Base-by-base conservation (phyloP, 2,113 vertebrate species). In the Myiopsitta monachus region DNA sequence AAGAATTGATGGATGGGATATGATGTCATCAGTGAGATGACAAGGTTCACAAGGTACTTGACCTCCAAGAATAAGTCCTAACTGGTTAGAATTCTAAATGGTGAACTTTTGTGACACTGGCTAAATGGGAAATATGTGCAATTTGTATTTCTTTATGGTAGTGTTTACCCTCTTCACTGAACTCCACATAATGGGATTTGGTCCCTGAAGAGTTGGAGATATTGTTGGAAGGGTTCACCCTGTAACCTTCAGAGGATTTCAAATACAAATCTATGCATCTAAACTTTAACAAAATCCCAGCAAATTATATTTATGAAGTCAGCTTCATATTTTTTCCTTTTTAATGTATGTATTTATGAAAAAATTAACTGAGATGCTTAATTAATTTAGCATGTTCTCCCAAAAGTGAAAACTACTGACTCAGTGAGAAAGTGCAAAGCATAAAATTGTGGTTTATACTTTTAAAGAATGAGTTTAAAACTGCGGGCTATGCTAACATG, bases 11-110 rank as follows among this genome's bases (percentile, higher is more conserved):
- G 98, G 98, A 99, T 99, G 98, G 98, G 98, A 98, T 98, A 99
- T 99, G 99, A 99, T 99, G 99, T 99, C 99, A 99, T 99, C 98
- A 98, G 92, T 97, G 97, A 98, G 98, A 98, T 98, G 98, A 98
- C 98, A 98, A 98, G 98, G 92, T 98, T 98, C 98, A 98, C 98
- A 98, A 98, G 98, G 98, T 98, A 98, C 97, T 97, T 97, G 96
- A 98, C 98, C 98, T 98, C 98, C 95, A 97, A 97, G 98, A 98
- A 98, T 97, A 97, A 98, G 97, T 98, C 87, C 97, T 97, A 98
- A 97, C 98, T 98, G 98, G 98, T 98, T 98, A 98, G 97, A 98
- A 98, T 98, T 98, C 98, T 98, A 98, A 99, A 99, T 98, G 98
- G 96, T 98, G 98, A 98, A 98, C 98, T 98, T 97, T 80, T 96